Evolutionary conservation across 1,140 invertebrate genomes (phyloP).

Genomic region (Aphidius gifuensis): DNA sequence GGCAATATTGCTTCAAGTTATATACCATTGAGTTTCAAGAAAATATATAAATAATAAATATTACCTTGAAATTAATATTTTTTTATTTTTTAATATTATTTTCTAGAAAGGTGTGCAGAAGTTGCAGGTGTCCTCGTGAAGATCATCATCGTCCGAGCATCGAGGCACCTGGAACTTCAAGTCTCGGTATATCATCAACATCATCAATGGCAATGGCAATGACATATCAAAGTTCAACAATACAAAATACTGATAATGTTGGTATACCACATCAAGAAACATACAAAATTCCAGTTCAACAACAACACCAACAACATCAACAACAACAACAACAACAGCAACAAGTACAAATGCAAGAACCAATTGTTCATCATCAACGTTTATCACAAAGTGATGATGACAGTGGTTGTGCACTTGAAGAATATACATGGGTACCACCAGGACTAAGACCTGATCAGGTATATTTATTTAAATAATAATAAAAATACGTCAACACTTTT

Average conservation of each 20-base stretch:
- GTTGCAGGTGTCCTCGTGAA: slow-evolving; percentile 68
- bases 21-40: neutral
- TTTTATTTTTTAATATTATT: slow-evolving; percentile 16
- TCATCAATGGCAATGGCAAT: slow-evolving; percentile 53
- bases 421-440: slow-evolving; percentile 97
- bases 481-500: neutral
- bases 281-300: slow-evolving; percentile 29
- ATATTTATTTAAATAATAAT: slow-evolving; percentile 31
- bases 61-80: slow-evolving; percentile 16
- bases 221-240: slow-evolving; percentile 42
- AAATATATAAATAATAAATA: neutral
- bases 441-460: slow-evolving; percentile 95
- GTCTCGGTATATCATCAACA: slow-evolving; percentile 40
- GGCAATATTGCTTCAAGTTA: slow-evolving; percentile 1
- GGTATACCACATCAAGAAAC: slow-evolving; percentile 44
- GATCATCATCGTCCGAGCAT: slow-evolving; percentile 56
- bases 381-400: slow-evolving; percentile 96
- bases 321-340: slow-evolving; percentile 73
- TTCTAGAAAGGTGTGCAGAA: slow-evolving; percentile 69
- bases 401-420: slow-evolving; percentile 93
- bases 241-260: slow-evolving; percentile 29
- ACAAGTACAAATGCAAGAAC: slow-evolving; percentile 45
- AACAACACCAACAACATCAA: slow-evolving; percentile 79
- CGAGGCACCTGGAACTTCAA: slow-evolving; percentile 37
- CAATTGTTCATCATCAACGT: slow-evolving; percentile 67